These are phyloP conservation scores for Plemyria rubiginata DNA, from an alignment of 2,888 invertebrate genomes.

Conservation along the genomic window DNA sequence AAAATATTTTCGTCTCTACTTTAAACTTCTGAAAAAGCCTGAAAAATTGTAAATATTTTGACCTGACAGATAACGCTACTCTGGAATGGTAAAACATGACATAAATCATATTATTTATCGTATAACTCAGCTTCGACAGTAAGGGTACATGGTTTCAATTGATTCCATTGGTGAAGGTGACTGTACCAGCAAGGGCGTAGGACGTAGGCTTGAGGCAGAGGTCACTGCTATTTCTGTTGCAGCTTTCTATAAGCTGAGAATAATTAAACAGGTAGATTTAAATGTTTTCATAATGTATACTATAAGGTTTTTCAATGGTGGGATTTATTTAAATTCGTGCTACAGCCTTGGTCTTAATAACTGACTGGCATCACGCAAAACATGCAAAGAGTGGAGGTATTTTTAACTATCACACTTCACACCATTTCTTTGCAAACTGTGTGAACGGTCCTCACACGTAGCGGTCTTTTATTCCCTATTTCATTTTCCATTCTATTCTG, in stretches of 20 bases:
- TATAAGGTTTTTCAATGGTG: neutral
- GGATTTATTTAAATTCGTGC: too few relatives aligned
- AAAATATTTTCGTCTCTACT: too few relatives aligned
- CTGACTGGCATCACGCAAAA: too few relatives aligned
- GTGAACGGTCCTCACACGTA: neutral
- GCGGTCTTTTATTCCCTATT: conserved; percentile 20
- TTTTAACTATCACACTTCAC: neutral
- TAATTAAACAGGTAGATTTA: conserved; percentile 7
- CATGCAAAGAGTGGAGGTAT: neutral
- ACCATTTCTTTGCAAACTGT: neutral
- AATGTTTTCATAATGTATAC: neutral
- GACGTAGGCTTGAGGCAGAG: conserved; percentile 16
- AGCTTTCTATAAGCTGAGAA: conserved; percentile 20
- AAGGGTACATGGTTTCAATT: neutral
- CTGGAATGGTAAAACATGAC: too few relatives aligned
- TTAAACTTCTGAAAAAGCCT: too few relatives aligned
- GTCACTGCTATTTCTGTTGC: conserved; percentile 20
- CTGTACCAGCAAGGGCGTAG: conserved; percentile 14
- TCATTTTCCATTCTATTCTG: conserved; percentile 33
- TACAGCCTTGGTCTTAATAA: too few relatives aligned
- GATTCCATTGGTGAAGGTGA: neutral
- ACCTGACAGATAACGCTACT: too few relatives aligned
- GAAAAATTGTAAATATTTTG: too few relatives aligned
- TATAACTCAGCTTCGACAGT: too few relatives aligned
- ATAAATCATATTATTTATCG: too few relatives aligned